Base-by-base conservation (phyloP, 2,113 vertebrate species). In the Hoplias malabaricus region DNA sequence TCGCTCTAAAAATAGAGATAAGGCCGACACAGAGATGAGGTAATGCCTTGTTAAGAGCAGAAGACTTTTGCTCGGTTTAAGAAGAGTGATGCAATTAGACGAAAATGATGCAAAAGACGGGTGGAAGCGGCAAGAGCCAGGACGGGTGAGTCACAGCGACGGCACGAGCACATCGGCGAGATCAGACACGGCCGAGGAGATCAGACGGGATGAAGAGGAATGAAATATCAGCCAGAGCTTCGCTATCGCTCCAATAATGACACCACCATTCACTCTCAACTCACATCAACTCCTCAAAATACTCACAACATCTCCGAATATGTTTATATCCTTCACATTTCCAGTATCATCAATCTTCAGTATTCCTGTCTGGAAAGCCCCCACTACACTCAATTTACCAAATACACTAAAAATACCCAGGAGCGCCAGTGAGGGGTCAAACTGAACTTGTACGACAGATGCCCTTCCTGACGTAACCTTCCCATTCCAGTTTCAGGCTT, bases 61-160 rank as follows among this genome's bases (percentile, higher is more conserved):
- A 40, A 67, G 42, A 42, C 63, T 34, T n/a, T 59, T 56, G 50
- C 53, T 38, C 16, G 23, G 72, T 66, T 72, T 34, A 57, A 38
- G 63, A 27, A 43, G 82, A 84, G 80, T 92, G 92, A 93, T 88
- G 92, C 88, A 93, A 93, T 85, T 82, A 79, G 84, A 87, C 83
- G 90, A 89, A 91, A 90, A 89, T 92, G 91, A 91, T 90, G 90
- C 88, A 92, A 93, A 89, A 82, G 67, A 83, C 63, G 38, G 53
- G 82, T 82, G 85, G 84, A 86, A 34, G 36, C 84, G 83, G 90
- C 81, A 91, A 92, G 78, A 88, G 79, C 68, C 0, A 76, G 80
- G 83, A 85, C 85, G 86, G 85, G 90, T 86, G 86, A 90, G 85
- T 86, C 88, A 85, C 81, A 76, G 65, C 69, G 25, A 75, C 80